These are phyloP conservation scores for Spinibarbus caldwelli DNA, from an alignment of 2,797 vertebrate species.

Conservation along the genomic window DNA sequence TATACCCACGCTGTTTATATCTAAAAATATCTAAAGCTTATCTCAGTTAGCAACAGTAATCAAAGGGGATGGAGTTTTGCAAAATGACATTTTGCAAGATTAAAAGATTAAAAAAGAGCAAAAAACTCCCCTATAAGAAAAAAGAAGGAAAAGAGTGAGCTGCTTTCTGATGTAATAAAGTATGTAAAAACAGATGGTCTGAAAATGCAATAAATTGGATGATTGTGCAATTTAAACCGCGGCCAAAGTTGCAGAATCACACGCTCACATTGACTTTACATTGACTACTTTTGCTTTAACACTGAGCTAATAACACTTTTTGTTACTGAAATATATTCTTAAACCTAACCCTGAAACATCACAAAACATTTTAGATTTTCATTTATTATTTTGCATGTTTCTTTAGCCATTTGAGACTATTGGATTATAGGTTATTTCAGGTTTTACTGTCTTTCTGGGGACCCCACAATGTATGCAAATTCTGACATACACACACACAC, in stretches of 20 bases:
- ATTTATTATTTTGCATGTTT: background rate
- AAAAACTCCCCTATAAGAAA: background rate
- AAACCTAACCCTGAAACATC: background rate
- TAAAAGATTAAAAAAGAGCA: background rate
- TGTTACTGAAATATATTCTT: background rate
- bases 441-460: background rate
- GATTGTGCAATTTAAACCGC: background rate
- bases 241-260: background rate
- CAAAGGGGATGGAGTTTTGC: background rate
- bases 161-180: background rate
- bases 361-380: background rate
- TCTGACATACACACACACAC: background rate
- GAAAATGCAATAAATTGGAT: constrained; percentile 15
- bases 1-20: background rate
- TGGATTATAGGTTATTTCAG: background rate
- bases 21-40: background rate
- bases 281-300: background rate
- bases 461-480: background rate
- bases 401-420: background rate
- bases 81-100: background rate
- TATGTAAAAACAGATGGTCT: constrained; percentile 26
- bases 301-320: background rate
- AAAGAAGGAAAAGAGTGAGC: background rate
- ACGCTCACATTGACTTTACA: background rate
- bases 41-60: background rate